These are phyloP conservation scores for Pachyseris speciosa DNA, from an alignment of 64 coral and sea anemone species.

Conservation along the genomic window DNA sequence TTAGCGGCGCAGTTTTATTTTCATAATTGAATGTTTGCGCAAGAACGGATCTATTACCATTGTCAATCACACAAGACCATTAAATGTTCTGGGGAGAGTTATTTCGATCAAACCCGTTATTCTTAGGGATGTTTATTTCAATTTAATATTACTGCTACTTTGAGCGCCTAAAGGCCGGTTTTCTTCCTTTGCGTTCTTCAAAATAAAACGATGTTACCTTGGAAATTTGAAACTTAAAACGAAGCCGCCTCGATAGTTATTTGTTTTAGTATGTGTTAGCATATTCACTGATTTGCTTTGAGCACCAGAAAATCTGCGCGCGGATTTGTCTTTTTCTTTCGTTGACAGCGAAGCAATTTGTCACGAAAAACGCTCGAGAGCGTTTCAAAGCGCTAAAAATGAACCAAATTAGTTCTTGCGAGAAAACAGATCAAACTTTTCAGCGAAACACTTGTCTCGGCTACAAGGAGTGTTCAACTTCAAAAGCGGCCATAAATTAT, in stretches of 20 bases:
- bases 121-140: constrained; percentile 7
- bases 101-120: constrained; percentile 51
- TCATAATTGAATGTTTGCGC: constrained; percentile 95
- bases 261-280: constrained; percentile 35
- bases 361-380: not conserved
- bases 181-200: constrained; percentile 7
- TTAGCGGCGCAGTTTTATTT: constrained; percentile 71
- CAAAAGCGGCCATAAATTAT: constrained; percentile 88
- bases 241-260: constrained; percentile 30
- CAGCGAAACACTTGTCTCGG: constrained; percentile 12
- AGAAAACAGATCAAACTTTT: not conserved
- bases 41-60: constrained; percentile 87
- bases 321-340: not conserved
- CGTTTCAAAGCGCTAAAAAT: not conserved
- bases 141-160: constrained; percentile 14
- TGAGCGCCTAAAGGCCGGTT: not conserved
- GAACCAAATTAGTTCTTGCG: not conserved
- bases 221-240: constrained; percentile 34
- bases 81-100: constrained; percentile 73
- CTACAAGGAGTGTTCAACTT: constrained; percentile 28
- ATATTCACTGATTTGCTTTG: constrained; percentile 24
- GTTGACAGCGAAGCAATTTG: not conserved
- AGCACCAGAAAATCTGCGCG: not conserved
- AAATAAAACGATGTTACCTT: constrained; percentile 42
- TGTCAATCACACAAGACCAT: constrained; percentile 94